phyloP scores from a whole-genome alignment of 2,113 vertebrate species.

The Isichthys henryi region DNA sequence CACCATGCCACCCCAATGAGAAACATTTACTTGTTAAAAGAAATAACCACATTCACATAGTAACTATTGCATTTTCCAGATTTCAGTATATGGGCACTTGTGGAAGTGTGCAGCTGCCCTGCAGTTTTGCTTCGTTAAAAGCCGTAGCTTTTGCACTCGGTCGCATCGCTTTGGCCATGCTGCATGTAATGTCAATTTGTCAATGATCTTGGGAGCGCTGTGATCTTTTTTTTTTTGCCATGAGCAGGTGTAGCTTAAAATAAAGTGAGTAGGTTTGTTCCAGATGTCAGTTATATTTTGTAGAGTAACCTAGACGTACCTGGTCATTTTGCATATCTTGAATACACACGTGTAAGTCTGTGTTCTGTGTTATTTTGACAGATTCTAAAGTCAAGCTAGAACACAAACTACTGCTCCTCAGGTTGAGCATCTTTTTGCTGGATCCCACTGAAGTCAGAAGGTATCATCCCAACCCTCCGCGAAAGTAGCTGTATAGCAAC shows the following conservation, averaged over 20 bases:
- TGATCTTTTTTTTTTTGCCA: neutral
- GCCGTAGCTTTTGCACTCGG: neutral
- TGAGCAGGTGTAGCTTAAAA: neutral
- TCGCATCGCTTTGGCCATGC: neutral
- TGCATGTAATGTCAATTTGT: neutral
- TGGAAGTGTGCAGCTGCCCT: neutral
- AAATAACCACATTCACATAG: neutral
- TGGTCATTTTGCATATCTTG: neutral
- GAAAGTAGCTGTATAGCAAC: neutral
- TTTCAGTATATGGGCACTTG: neutral
- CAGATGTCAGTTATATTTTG: neutral
- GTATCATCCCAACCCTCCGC: neutral
- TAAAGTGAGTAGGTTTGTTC: conserved; percentile 1
- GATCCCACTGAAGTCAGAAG: neutral
- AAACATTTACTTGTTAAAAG: too few relatives aligned
- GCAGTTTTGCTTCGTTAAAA: neutral
- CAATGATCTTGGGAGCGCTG: neutral
- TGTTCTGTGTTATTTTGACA: neutral
- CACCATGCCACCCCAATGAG: too few relatives aligned
- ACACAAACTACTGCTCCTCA: neutral
- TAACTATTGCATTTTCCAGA: neutral
- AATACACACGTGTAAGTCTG: neutral
- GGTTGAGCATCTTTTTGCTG: neutral
- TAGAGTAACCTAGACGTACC: neutral
- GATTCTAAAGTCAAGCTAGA: neutral